Base-by-base conservation (phyloP, 92 coral and sea anemone species). In the Bergia puertoricense region DNA sequence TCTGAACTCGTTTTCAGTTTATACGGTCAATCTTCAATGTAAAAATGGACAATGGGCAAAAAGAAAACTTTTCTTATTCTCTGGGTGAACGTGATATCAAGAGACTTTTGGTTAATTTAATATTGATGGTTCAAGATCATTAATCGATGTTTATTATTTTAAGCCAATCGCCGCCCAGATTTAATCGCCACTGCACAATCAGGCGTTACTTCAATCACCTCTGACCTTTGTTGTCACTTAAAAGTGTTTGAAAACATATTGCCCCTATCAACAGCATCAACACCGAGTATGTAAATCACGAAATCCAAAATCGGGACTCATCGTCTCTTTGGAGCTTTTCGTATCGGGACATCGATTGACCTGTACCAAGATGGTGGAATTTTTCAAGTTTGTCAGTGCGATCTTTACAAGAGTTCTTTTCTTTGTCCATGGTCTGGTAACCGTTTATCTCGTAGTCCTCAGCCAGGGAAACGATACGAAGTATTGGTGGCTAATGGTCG, bases 401-500 rank as follows among this genome's bases (percentile, higher is more conserved):
- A 86, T 95, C 15, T 92, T 96, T 39, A 96, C 99, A 79, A 85
- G 99, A 50, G 93, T 93, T 7, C 88, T 96, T 11, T 96, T 96
- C 86, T 86, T 96, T 50, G 95, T 89, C 23, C 99, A 96, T 85
- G 98, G 96, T 0, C 85, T 88, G 41, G 74, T 91, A 0, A 91
- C 95, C 41, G 98, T 95, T 3, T 89, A 91, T 85, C 86, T 95
- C 0, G 95, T 95, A 9, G 94, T 93, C 0, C 40, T 68, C 2
- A 86, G 89, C 68, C 82, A 86, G 46, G 74, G 83, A 43, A 75
- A 79, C 9, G 73, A 90, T 22, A 16, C 90, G 3, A 89, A 54
- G 37, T 95, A 93, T 65, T 95, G 96, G 96, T 95, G 98, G 98
- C 84, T 95, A 4, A 92, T 96, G 80, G 82, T 92, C 0, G 99